Percentiles rank a stretch among this genome's conserved stretches.
Evolutionary conservation across 2,113 vertebrate genomes (phyloP).

Genomic region (Sakesphorus luctuosus): DNA sequence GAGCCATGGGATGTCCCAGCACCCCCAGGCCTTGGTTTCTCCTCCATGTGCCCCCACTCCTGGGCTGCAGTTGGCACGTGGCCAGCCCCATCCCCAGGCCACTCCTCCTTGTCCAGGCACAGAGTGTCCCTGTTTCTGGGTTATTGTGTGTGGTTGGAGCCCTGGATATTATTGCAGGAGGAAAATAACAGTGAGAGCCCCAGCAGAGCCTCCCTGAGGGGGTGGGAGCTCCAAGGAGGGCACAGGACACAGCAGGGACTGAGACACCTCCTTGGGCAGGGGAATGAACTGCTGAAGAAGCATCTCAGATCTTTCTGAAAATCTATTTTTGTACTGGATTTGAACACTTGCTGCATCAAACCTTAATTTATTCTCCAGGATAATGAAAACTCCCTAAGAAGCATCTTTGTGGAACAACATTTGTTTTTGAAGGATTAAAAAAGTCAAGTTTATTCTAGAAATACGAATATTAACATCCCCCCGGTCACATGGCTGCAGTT

Average conservation of each 20-base stretch:
- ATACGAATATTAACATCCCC: not conserved
- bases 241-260: not conserved
- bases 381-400: not conserved
- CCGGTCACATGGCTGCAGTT: not conserved
- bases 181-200: not conserved
- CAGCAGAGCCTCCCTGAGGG: not conserved
- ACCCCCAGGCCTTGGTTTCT: rapidly evolving
- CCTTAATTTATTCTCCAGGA: not conserved
- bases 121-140: rapidly evolving
- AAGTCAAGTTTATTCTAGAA: not conserved
- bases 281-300: rapidly evolving
- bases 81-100: not conserved
- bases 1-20: not conserved
- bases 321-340: not conserved
- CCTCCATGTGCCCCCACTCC: rapidly evolving
- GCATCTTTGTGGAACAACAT: not conserved
- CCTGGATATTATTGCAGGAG: rapidly evolving
- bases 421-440: not conserved
- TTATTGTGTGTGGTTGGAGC: not conserved
- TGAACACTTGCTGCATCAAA: not conserved
- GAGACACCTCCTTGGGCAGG: not conserved
- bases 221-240: not conserved
- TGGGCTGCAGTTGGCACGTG: not conserved
- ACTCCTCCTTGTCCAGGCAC: rapidly evolving
- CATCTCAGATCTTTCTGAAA: not conserved